Percentiles rank a stretch among this genome's conserved stretches.
These are phyloP conservation scores for Dexiosoma caninum DNA, from an alignment of 2,888 invertebrate genomes.

Conservation along the genomic window DNA sequence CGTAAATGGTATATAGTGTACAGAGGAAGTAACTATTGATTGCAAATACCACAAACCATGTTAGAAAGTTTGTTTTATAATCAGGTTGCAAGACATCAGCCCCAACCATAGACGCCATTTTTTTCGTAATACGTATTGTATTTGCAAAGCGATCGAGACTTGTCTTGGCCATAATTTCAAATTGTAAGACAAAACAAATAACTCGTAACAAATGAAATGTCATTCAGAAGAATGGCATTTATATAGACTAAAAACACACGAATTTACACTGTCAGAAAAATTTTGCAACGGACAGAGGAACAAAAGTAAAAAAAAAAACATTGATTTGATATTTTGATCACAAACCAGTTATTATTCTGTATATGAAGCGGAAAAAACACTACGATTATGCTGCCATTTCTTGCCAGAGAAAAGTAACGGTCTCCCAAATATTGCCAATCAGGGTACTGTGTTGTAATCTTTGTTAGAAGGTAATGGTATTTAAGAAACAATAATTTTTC, in stretches of 20 bases:
- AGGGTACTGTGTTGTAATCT: no score
- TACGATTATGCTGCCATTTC: no score
- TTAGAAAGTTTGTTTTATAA: conserved; percentile 64
- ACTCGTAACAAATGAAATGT: background rate
- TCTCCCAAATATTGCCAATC: no score
- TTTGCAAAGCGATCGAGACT: conserved; percentile 13
- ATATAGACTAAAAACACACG: background rate
- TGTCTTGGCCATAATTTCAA: background rate
- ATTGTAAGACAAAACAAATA: background rate
- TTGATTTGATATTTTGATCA: no score
- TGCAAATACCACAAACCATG: conserved; percentile 59
- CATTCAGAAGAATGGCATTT: background rate
- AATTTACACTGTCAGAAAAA: no score
- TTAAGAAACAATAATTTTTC: no score
- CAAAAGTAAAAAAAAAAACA: no score
- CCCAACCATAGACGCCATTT: conserved; percentile 61
- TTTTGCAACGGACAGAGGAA: no score
- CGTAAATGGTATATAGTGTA: conserved; percentile 68
- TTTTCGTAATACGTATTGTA: background rate
- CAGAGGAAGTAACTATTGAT: conserved; percentile 62
- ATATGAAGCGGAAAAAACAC: no score
- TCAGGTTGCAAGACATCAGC: conserved; percentile 64
- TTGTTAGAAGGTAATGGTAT: no score
- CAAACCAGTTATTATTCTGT: no score
- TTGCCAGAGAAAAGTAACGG: no score